Evolutionary conservation across 2,888 invertebrate species (phyloP).

Genomic region (Pterobdella sp.): DNA sequence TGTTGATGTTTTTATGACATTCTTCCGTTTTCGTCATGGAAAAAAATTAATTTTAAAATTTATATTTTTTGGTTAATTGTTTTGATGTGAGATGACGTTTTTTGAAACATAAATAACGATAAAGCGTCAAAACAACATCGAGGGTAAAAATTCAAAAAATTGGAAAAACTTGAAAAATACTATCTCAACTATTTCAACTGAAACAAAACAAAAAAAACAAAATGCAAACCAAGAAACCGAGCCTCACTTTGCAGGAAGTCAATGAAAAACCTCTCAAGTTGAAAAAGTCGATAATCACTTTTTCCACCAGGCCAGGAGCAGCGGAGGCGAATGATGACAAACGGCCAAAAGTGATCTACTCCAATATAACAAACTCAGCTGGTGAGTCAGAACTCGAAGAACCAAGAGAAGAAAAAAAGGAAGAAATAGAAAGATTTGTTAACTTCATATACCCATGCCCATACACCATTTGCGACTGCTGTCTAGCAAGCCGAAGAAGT

Average conservation of each 20-base stretch:
- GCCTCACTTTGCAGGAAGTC: not conserved
- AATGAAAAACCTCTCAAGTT: not conserved
- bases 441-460: constrained; percentile 25
- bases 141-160: not conserved
- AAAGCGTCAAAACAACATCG: not conserved
- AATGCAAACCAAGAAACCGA: not conserved
- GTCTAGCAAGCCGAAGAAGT: not conserved
- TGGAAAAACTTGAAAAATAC: not conserved
- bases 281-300: no score
- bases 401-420: not conserved
- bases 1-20: not conserved
- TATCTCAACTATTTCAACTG: not conserved
- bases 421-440: not conserved
- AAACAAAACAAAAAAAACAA: not conserved
- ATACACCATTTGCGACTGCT: not conserved
- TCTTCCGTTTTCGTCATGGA: not conserved
- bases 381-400: not conserved
- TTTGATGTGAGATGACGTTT: not conserved
- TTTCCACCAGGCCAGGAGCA: not conserved
- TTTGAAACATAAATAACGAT: not conserved
- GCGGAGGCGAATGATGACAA: not conserved
- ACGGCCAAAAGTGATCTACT: not conserved
- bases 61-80: not conserved
- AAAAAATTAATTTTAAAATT: not conserved
- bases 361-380: not conserved